phyloP scores from a whole-genome alignment of 2,113 vertebrate species.

The Mesembrinibis cayennensis region DNA sequence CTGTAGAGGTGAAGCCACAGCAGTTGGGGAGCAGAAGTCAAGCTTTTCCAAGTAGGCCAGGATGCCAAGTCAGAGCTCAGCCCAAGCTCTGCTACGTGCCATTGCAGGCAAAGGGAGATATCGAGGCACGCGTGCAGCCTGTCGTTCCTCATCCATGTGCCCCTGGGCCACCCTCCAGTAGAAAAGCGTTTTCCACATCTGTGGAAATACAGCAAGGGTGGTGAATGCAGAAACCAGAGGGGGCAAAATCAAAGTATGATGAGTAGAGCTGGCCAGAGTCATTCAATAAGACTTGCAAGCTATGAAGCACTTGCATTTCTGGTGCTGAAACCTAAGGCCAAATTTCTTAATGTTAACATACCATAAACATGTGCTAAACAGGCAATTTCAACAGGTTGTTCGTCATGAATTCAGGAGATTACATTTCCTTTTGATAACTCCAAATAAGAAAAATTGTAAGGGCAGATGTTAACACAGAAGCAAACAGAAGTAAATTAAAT shows the following conservation, averaged over 20 bases:
- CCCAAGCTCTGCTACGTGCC: not conserved
- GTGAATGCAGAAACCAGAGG: not conserved
- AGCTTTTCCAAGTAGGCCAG: not conserved
- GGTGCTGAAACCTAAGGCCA: not conserved
- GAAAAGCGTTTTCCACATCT: not conserved
- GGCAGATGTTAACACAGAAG: not conserved
- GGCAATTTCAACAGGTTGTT: not conserved
- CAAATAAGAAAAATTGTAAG: not conserved
- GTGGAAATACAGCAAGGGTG: not conserved
- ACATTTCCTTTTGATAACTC: not conserved
- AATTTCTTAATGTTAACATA: not conserved
- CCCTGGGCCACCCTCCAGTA: not conserved
- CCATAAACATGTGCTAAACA: not conserved
- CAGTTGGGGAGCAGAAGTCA: not conserved
- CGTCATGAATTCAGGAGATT: not conserved
- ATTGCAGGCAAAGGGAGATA: not conserved
- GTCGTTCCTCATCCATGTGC: not conserved
- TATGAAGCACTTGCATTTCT: not conserved
- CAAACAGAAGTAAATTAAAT: not conserved
- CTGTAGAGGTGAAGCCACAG: not conserved
- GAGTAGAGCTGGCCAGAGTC: not conserved
- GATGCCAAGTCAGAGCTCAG: not conserved
- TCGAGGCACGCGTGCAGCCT: fast-evolving
- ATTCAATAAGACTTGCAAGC: not conserved
- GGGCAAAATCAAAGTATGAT: not conserved